Evolutionary conservation across 2,797 vertebrate genomes (phyloP).

Genomic region (Paguma larvata): DNA sequence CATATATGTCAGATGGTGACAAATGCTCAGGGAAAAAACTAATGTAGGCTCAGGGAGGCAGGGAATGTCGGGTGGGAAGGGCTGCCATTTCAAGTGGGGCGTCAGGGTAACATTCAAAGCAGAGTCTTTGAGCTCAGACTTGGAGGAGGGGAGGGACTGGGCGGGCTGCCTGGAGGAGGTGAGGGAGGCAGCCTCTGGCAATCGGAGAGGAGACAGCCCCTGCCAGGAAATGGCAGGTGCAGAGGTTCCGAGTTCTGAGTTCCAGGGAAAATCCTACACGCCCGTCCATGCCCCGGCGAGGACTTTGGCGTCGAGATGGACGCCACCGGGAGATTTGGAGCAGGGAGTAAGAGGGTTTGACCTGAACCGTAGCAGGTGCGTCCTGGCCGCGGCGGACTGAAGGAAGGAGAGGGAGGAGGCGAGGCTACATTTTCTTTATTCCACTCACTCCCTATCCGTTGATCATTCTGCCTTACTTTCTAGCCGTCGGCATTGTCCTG

Average conservation of each 20-base stretch:
- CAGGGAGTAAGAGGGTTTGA: neutral
- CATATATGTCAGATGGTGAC: neutral
- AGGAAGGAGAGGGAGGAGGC: no score
- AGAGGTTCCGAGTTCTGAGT: neutral
- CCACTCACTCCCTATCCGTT: neutral
- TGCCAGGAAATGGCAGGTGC: neutral
- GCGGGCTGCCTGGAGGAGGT: neutral
- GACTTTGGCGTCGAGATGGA: neutral
- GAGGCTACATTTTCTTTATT: neutral
- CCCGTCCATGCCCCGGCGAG: no score
- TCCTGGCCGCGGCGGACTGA: neutral
- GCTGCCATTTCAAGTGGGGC: neutral
- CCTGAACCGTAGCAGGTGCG: neutral
- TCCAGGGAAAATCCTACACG: neutral
- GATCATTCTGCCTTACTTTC: neutral
- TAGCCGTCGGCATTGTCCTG: neutral
- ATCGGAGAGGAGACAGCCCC: neutral
- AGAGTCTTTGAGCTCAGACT: neutral
- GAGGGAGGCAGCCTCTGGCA: neutral
- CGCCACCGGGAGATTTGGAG: neutral
- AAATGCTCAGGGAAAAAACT: no score
- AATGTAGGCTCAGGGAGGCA: accelerated
- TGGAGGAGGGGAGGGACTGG: neutral
- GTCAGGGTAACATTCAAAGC: neutral
- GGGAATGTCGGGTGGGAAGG: no score